Evolutionary conservation across 2,113 vertebrate genomes (phyloP).

Genomic region (Columbina picui): DNA sequence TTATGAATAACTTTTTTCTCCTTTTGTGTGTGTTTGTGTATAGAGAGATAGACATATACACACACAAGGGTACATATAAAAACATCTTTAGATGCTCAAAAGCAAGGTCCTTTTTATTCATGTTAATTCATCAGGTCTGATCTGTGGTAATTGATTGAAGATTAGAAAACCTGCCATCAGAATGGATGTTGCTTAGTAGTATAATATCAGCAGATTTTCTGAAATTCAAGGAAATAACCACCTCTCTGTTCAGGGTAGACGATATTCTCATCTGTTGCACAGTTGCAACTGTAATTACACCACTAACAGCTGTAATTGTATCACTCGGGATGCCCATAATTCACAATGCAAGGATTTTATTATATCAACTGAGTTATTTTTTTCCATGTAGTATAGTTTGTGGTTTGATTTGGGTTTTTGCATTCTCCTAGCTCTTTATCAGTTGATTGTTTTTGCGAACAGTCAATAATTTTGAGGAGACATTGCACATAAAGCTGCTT

Average conservation of each 20-base stretch:
- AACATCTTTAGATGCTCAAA: not conserved
- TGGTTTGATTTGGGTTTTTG: not conserved
- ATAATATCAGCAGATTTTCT: not conserved
- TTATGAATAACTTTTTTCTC: not conserved
- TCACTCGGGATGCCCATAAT: not conserved
- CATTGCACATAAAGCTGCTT: not conserved
- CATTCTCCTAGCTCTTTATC: not conserved
- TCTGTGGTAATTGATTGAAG: not conserved
- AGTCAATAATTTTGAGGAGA: not conserved
- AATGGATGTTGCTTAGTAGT: not conserved
- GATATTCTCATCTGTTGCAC: not conserved
- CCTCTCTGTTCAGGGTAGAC: not conserved
- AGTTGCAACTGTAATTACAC: not conserved
- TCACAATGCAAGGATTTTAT: not conserved
- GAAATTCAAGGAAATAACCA: not conserved
- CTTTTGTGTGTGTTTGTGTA: not conserved
- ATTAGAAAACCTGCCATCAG: not conserved
- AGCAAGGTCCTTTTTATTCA: not conserved
- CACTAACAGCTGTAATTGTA: not conserved
- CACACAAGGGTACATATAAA: not conserved
- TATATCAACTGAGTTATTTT: not conserved
- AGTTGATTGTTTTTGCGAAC: not conserved
- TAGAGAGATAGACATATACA: not conserved
- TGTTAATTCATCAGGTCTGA: not conserved
- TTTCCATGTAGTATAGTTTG: not conserved